Percentiles rank a stretch among this genome's conserved stretches.
Evolutionary conservation across 2,888 invertebrate species (phyloP).

Genomic region (Plagiodera versicolora): DNA sequence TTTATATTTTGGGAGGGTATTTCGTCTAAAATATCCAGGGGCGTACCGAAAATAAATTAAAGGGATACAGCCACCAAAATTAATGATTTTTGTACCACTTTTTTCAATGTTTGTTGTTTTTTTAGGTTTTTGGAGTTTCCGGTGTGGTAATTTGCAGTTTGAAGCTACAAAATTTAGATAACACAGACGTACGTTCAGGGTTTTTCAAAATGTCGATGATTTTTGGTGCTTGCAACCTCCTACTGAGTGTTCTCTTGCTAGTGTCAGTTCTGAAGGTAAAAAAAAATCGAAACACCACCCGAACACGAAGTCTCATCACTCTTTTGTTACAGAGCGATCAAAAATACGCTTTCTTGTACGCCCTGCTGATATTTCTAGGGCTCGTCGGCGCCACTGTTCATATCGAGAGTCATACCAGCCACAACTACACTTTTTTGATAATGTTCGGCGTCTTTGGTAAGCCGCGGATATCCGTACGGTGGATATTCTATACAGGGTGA

Average conservation of each 20-base stretch:
- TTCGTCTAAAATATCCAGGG: too few relatives aligned
- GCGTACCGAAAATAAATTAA: too few relatives aligned
- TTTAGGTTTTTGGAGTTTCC: constrained; percentile 43
- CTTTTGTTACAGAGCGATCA: constrained; percentile 41
- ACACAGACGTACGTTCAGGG: constrained; percentile 38
- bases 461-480: too few relatives aligned
- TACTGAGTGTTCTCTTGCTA: constrained; percentile 42
- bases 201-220: constrained; percentile 46
- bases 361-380: constrained; percentile 43
- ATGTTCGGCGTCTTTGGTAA: constrained; percentile 44
- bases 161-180: constrained; percentile 40
- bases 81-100: too few relatives aligned
- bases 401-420: constrained; percentile 43
- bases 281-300: too few relatives aligned
- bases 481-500: too few relatives aligned
- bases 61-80: too few relatives aligned
- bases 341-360: constrained; percentile 45
- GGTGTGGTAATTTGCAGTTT: constrained; percentile 43
- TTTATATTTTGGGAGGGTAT: too few relatives aligned
- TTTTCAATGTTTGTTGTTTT: constrained; percentile 12
- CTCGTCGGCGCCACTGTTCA: constrained; percentile 45
- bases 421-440: constrained; percentile 41
- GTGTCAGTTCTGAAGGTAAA: constrained; percentile 43
- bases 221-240: constrained; percentile 43
- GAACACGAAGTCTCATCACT: neutral